phyloP scores from a whole-genome alignment of 2,888 invertebrate genomes.

The Tetanocera ferruginea region DNA sequence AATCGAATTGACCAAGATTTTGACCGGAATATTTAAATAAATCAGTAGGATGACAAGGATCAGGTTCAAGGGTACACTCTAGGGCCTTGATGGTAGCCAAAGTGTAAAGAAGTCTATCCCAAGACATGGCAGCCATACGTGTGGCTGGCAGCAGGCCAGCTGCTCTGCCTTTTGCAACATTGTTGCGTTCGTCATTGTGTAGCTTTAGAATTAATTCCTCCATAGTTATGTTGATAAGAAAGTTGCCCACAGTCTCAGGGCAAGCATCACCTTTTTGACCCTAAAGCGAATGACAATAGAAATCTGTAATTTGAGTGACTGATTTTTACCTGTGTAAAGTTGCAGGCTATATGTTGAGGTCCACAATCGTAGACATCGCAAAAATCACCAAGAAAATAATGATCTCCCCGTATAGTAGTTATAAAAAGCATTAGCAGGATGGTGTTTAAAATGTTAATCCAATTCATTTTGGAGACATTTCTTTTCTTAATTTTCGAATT shows the following conservation, averaged over 20 bases:
- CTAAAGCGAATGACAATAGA: too few relatives aligned
- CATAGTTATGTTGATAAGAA: neutral
- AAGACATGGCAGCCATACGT: constrained; percentile 5
- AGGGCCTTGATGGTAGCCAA: neutral
- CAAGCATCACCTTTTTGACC: neutral
- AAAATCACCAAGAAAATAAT: too few relatives aligned
- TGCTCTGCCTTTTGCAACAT: neutral
- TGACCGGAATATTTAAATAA: neutral
- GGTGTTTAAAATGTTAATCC: too few relatives aligned
- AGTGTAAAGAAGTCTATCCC: neutral
- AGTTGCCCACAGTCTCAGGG: neutral
- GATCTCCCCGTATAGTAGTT: too few relatives aligned
- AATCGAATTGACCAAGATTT: neutral
- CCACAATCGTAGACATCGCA: too few relatives aligned
- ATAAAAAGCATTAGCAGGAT: too few relatives aligned
- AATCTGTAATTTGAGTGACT: too few relatives aligned
- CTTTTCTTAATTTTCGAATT: too few relatives aligned
- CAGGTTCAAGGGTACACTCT: neutral
- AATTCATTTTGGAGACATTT: too few relatives aligned
- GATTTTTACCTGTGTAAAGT: too few relatives aligned
- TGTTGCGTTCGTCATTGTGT: neutral
- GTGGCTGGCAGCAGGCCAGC: neutral
- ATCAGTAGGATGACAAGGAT: neutral
- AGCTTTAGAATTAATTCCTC: neutral
- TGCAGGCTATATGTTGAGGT: too few relatives aligned